A percentile compares a stretch with the other conserved stretches of the same genome.
phyloP scores from a whole-genome alignment of 1,140 invertebrate genomes.

The Coboldia fuscipes region DNA sequence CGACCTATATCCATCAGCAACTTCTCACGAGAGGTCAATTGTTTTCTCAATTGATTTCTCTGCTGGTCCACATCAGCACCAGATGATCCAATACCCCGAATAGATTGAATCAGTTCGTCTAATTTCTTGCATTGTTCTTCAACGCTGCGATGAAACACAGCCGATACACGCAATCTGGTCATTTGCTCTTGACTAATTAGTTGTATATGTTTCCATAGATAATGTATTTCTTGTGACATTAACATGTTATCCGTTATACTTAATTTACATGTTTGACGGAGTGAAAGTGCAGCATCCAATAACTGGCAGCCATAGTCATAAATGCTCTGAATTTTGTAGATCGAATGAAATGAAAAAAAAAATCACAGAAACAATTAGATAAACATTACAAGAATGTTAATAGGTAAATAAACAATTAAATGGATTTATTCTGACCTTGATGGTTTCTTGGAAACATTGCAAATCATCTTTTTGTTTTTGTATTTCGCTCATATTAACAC shows the following conservation, averaged over 20 bases:
- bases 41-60: slow-evolving; percentile 19
- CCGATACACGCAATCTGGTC: slow-evolving; percentile 49
- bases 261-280: slow-evolving; percentile 47
- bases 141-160: slow-evolving; percentile 52
- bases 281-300: slow-evolving; percentile 46
- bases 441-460: slow-evolving; percentile 54
- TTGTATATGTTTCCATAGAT: slow-evolving; percentile 46
- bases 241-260: slow-evolving; percentile 29
- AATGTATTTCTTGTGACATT: slow-evolving; percentile 28
- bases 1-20: slow-evolving; percentile 49
- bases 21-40: slow-evolving; percentile 38
- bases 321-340: slow-evolving; percentile 33
- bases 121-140: slow-evolving; percentile 41
- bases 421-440: slow-evolving; percentile 29
- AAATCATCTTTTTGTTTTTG: slow-evolving; percentile 52
- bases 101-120: slow-evolving; percentile 27
- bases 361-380: not conserved
- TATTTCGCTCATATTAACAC: slow-evolving; percentile 46
- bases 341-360: not conserved
- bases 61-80: slow-evolving; percentile 4
- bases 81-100: slow-evolving; percentile 19
- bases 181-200: slow-evolving; percentile 53
- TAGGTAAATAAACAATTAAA: no score
- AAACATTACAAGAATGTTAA: slow-evolving; percentile 1
- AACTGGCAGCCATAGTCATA: slow-evolving; percentile 61